Evolutionary conservation across 2,797 vertebrate genomes (phyloP), one percentile per base, ranked within the genome.

Genomic region (Urosaurus nigricauda): DNA sequence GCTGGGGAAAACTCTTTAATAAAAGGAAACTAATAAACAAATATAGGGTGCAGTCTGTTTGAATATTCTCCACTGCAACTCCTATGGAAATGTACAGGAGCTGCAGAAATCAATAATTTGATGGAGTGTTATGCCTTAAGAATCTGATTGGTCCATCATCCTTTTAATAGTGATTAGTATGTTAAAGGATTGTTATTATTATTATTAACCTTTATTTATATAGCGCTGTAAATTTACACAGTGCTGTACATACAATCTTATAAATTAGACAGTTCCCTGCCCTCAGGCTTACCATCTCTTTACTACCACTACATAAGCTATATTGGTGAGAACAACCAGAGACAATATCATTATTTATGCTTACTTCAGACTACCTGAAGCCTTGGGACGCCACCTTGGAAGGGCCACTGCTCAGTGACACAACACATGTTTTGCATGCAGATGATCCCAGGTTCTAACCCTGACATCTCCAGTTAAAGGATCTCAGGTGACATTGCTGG

Each of bases 11-110:
- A 29, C 65, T 82, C 29, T 83, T 63, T 53, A 84, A 71, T 53
- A 53, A 83, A 47, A 84, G 65, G 19, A n/a, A 84, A 86, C 47
- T 35, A 73, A 73, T n/a, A 40, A 65, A 73, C n/a, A 37, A 73
- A 6, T 21, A 73, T 11, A 21, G 68, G 65, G 26, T 58, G 8
- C 35, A 80, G 19, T 70, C 14, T 32, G 5, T 32, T 56, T 14
- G 47, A 29, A n/a, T 80, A 1, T 40, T 43, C 17, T 80, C 53
- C 68, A 13, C 53, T 58, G 26, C 19, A 83, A 77, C 13, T 29
- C n/a, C 14, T 60, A 32, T 11, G 47, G 26, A 35, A 29, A 24
- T 37, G 19, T 35, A 40, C 19, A 70, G 47, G 0, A 84, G 1
- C 2, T 71, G 32, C 19, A 21, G 19, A 63, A 79, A 79, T 56